Percentiles rank a stretch among this genome's conserved stretches.
Evolutionary conservation across 2,888 invertebrate species (phyloP).

Genomic region (Caenorhabditis sp.): DNA sequence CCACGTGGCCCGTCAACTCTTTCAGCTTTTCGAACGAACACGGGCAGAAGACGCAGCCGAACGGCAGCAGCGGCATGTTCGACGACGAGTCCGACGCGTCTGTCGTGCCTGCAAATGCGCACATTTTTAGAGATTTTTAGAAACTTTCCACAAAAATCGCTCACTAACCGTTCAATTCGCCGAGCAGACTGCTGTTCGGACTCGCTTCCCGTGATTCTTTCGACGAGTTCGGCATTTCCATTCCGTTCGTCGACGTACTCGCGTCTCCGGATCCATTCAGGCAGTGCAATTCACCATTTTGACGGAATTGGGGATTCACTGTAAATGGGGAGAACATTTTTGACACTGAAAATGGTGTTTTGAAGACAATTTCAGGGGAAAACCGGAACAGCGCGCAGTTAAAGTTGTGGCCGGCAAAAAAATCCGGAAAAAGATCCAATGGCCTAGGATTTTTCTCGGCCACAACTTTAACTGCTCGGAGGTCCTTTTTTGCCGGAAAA

Average conservation of each 20-base stretch:
- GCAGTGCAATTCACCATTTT: background rate
- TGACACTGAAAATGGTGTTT: too few relatives aligned
- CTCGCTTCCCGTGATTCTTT: conserved; percentile 29
- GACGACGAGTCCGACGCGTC: background rate
- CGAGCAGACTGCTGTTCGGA: conserved; percentile 19
- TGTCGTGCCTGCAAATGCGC: background rate
- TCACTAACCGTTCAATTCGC: conserved; percentile 6
- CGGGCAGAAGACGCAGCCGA: conserved; percentile 43
- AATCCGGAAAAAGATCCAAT: too few relatives aligned
- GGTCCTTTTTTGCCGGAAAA: conserved; percentile 12
- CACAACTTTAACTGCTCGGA: too few relatives aligned
- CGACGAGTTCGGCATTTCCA: conserved; percentile 4
- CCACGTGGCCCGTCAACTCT: conserved; percentile 19
- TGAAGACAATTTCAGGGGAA: too few relatives aligned
- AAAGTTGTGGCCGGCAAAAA: too few relatives aligned
- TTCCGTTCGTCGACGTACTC: background rate
- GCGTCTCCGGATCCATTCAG: conserved; percentile 16
- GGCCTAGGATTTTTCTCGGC: too few relatives aligned
- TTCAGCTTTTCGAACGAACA: conserved; percentile 18
- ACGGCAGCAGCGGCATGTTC: background rate
- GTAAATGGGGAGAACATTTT: too few relatives aligned
- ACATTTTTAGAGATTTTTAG: background rate
- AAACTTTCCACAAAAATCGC: background rate
- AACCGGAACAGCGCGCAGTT: too few relatives aligned
- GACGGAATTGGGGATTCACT: too few relatives aligned